These are phyloP conservation scores for Ditula angustiorana DNA, from an alignment of 2,888 invertebrate species.

Conservation along the genomic window DNA sequence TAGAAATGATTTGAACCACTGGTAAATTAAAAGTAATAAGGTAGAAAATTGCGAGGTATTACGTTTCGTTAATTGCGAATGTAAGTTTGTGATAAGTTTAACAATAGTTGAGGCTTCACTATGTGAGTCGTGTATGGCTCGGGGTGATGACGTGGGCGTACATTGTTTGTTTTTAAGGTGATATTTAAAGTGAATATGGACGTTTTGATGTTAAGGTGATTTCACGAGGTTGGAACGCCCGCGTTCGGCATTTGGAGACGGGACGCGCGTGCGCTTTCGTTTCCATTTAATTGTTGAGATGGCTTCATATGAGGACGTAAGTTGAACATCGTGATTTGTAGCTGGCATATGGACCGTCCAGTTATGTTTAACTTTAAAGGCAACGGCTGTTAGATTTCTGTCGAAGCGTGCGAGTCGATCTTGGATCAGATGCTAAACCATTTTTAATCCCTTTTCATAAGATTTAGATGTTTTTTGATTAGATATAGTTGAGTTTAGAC, in stretches of 20 bases:
- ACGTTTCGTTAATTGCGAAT: constrained; percentile 47
- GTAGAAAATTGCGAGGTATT: constrained; percentile 46
- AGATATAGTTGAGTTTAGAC: no score
- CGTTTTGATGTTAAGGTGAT: constrained; percentile 58
- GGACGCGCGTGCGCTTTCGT: constrained; percentile 19
- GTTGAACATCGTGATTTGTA: constrained; percentile 13
- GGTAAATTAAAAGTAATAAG: constrained; percentile 44
- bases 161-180: constrained; percentile 76
- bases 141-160: constrained; percentile 67
- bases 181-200: constrained; percentile 62
- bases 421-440: no score
- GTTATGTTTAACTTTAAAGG: neutral
- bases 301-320: constrained; percentile 27
- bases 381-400: neutral
- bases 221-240: constrained; percentile 61
- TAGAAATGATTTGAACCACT: constrained; percentile 39
- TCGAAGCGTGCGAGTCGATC: neutral
- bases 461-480: no score
- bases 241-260: constrained; percentile 61
- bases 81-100: constrained; percentile 61
- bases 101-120: constrained; percentile 72
- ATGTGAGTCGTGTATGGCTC: constrained; percentile 76
- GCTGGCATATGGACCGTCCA: neutral
- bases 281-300: constrained; percentile 30
- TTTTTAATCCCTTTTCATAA: no score